Percentiles rank a stretch among this genome's conserved stretches.
Evolutionary conservation across 2,113 vertebrate species (phyloP).

Genomic region (Oreochromis niloticus): DNA sequence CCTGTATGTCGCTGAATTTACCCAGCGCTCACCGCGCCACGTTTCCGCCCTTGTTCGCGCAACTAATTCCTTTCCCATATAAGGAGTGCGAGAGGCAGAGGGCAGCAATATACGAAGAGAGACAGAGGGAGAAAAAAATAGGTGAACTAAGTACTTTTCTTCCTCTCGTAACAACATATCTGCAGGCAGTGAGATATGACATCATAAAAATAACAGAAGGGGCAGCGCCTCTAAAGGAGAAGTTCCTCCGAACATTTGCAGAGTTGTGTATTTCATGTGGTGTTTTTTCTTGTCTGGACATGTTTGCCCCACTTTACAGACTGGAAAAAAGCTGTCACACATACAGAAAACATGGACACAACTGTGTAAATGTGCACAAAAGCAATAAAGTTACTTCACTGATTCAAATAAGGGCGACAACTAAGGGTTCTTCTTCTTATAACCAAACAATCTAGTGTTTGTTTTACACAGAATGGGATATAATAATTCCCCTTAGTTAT

Average conservation of each 20-base stretch:
- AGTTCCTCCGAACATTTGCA: background rate
- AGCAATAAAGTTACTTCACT: background rate
- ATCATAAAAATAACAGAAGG: background rate
- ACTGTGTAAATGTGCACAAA: background rate
- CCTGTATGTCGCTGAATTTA: slow-evolving; percentile 56
- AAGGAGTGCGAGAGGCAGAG: slow-evolving; percentile 63
- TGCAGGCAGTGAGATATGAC: background rate
- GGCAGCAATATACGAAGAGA: background rate
- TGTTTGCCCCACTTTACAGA: background rate
- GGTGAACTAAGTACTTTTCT: background rate
- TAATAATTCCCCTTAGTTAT: background rate
- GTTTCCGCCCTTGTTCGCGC: slow-evolving; percentile 67
- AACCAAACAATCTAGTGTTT: background rate
- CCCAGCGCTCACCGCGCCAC: slow-evolving; percentile 69
- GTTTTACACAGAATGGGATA: background rate
- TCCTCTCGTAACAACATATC: background rate
- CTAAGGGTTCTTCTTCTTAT: background rate
- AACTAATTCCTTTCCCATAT: slow-evolving; percentile 74
- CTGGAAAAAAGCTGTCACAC: background rate
- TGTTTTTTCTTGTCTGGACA: background rate
- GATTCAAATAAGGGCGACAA: background rate
- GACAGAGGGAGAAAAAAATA: background rate
- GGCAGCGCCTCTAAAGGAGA: background rate
- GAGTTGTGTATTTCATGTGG: background rate
- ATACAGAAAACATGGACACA: background rate